Evolutionary conservation across 2,113 vertebrate species (phyloP).

Genomic region (Paraplagusia blochii): DNA sequence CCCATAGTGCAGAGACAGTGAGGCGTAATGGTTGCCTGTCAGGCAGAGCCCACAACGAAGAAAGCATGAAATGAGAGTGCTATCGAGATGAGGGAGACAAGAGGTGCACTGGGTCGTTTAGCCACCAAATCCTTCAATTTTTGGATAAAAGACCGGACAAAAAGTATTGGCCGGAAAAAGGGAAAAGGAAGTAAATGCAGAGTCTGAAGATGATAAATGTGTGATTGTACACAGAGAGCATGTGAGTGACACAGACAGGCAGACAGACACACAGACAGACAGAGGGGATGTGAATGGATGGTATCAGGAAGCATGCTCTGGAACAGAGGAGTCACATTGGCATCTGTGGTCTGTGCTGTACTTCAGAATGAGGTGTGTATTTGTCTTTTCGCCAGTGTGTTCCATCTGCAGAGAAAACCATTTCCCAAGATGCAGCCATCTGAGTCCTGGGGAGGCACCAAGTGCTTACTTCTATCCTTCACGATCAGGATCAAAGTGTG

Average conservation of each 20-base stretch:
- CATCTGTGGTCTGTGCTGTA: constrained; percentile 16
- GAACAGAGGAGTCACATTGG: constrained; percentile 54
- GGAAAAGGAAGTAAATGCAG: constrained; percentile 17
- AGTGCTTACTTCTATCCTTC: constrained; percentile 23
- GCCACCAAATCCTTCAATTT: constrained; percentile 65
- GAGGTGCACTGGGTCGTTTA: constrained; percentile 61
- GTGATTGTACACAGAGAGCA: constrained; percentile 63
- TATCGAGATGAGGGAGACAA: constrained; percentile 65
- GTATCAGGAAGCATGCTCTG: constrained; percentile 54
- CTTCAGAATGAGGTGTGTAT: constrained; percentile 39
- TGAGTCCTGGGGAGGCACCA: constrained; percentile 44
- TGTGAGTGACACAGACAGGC: constrained; percentile 53
- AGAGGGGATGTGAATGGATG: constrained; percentile 48
- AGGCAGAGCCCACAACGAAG: constrained; percentile 53
- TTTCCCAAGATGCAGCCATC: constrained; percentile 45
- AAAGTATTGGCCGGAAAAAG: background rate
- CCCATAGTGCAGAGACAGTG: constrained; percentile 50
- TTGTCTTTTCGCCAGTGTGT: constrained; percentile 28
- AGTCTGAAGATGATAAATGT: constrained; percentile 59
- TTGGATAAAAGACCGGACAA: constrained; percentile 52
- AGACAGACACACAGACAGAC: constrained; percentile 49
- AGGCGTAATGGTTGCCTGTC: constrained; percentile 54
- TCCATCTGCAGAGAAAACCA: constrained; percentile 56
- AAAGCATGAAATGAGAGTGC: constrained; percentile 69
- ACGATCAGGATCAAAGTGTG: constrained; percentile 26